A percentile compares a stretch with the other conserved stretches of the same genome.
Conservation (phyloP, 2,113 vertebrate species). For the Ptyas mucosa region DNA sequence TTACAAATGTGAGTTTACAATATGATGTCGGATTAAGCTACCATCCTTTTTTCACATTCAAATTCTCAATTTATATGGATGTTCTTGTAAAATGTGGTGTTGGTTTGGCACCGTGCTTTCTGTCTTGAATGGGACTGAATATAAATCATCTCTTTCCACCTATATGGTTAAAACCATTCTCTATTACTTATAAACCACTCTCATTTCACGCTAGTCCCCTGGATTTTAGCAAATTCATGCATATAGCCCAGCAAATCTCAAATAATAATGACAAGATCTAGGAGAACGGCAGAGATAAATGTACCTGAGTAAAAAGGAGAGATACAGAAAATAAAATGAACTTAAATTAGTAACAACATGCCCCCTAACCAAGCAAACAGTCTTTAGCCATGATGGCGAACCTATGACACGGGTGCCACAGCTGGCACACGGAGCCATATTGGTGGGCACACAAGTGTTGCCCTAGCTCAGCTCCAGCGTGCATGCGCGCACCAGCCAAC, state of each 20-base stretch:
- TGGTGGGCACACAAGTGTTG: too few species aligned
- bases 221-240: not conserved
- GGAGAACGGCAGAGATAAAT: conserved; percentile 47
- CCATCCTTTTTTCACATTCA: not conserved
- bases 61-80: not conserved
- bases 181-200: conserved; percentile 3
- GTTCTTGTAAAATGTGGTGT: not conserved
- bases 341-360: conserved; percentile 55
- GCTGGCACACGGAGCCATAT: too few species aligned
- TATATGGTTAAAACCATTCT: not conserved
- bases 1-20: not conserved
- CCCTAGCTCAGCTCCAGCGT: too few species aligned
- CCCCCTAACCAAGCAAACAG: conserved; percentile 46
- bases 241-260: not conserved
- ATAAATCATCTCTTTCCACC: not conserved
- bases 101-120: not conserved
- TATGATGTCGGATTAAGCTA: not conserved
- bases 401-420: too few species aligned
- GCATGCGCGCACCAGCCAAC: too few species aligned
- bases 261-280: conserved; percentile 49
- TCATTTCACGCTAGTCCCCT: conserved; percentile 6
- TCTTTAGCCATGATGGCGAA: conserved; percentile 8
- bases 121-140: not conserved
- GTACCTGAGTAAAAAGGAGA: conserved; percentile 17
- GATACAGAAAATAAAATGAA: conserved; percentile 23